phyloP scores from a whole-genome alignment of 2,888 invertebrate genomes.

The Drosophila mayaguana region DNA sequence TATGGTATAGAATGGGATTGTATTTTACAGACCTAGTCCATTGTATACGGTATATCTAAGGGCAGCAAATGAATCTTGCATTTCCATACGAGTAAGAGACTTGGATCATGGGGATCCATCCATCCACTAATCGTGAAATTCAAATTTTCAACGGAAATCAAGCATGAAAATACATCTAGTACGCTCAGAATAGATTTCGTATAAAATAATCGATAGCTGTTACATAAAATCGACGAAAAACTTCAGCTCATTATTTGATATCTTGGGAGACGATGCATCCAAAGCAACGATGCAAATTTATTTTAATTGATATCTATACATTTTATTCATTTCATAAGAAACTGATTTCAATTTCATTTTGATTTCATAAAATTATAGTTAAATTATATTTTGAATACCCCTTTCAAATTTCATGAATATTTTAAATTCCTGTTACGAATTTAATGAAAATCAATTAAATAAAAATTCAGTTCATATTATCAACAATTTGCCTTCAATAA shows the following conservation, averaged over 20 bases:
- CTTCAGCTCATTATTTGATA: background rate
- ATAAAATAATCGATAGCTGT: background rate
- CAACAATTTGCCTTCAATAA: background rate
- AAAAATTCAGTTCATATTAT: background rate
- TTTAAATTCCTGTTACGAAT: too few relatives aligned
- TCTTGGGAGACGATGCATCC: background rate
- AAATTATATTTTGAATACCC: too few relatives aligned
- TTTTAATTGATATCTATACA: too few relatives aligned
- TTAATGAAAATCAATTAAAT: too few relatives aligned
- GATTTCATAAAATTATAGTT: too few relatives aligned
- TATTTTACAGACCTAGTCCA: background rate
- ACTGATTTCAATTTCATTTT: too few relatives aligned
- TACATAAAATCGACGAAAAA: background rate
- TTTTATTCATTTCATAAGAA: too few relatives aligned
- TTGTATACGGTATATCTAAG: background rate
- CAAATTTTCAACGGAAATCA: background rate
- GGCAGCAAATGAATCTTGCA: background rate
- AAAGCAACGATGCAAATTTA: too few relatives aligned
- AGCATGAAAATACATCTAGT: background rate
- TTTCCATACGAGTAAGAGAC: background rate
- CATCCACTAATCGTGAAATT: background rate
- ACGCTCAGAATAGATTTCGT: background rate
- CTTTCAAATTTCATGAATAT: too few relatives aligned
- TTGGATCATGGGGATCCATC: background rate
- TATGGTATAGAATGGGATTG: background rate